These are phyloP conservation scores for Triops cancriformis DNA, from an alignment of 1,140 invertebrate species.

Conservation along the genomic window DNA sequence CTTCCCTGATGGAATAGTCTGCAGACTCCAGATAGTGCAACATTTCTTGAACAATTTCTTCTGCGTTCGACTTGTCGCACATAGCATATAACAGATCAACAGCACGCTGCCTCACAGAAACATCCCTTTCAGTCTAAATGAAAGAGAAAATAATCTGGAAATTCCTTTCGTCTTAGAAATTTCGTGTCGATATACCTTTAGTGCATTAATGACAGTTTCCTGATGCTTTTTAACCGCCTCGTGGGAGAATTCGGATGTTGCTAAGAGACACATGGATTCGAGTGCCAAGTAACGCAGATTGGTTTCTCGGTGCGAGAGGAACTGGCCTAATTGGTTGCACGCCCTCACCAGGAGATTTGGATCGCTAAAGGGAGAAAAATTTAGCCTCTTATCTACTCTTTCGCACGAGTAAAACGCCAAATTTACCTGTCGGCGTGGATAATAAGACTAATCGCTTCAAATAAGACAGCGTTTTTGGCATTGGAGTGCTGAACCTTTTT, in stretches of 20 bases:
- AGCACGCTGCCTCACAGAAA: constrained; percentile 94
- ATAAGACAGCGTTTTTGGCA: constrained; percentile 98
- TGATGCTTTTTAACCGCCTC: constrained; percentile 99
- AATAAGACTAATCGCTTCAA: constrained; percentile 98
- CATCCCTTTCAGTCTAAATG: constrained; percentile 88
- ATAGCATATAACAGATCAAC: constrained; percentile 99
- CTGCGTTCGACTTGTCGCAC: constrained; percentile 98
- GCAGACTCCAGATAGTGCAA: constrained; percentile 97
- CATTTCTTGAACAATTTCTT: constrained; percentile 99
- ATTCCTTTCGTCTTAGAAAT: neutral
- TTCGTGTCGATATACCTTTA: constrained; percentile 59
- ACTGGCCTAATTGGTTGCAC: constrained; percentile 97
- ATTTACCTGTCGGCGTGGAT: constrained; percentile 89
- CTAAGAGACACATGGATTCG: constrained; percentile 98
- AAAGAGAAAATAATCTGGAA: constrained; percentile 14
- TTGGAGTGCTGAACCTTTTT: constrained; percentile 99
- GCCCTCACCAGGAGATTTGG: constrained; percentile 93
- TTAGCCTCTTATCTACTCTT: neutral
- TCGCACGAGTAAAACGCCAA: neutral
- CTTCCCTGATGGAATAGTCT: constrained; percentile 98
- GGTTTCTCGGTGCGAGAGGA: constrained; percentile 96
- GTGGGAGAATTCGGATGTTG: constrained; percentile 98
- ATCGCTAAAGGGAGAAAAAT: constrained; percentile 54
- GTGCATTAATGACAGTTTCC: constrained; percentile 96
- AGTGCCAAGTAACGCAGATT: constrained; percentile 96